Base-by-base conservation (phyloP, 1,140 invertebrate genomes). In the Drosophila parabipectinata region DNA sequence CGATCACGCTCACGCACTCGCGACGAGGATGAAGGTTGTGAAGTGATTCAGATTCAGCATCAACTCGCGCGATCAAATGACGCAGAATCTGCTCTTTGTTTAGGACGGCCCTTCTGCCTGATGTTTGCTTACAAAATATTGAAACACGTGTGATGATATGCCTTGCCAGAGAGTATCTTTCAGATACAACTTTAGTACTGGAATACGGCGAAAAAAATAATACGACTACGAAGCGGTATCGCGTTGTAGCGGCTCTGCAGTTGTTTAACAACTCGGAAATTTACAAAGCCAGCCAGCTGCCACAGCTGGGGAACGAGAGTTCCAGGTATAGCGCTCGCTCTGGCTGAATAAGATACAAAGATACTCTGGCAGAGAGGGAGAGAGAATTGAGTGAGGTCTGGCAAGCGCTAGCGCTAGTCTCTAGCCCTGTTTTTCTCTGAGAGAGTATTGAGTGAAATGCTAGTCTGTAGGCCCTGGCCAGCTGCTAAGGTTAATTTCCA, bases 211-310 rank as follows among this genome's bases (percentile, higher is more conserved):
- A 73, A 74, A 57, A 63, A 71, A 68, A 68, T 69, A 15, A 41
- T 14, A 72, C 32, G 26, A 34, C 60, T 34, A 66, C 68, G 64
- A 72, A 39, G 68, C 69, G 56, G 9, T 72, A 75, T 69, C 71
- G 61, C 72, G 71, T 75, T 76, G 71, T 72, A 64, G 83, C 82
- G 82, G 50, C 79, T 75, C 78, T 66, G 73, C 81, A 84, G 73
- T 84, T 79, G 41, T 79, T 85, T 64, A 63, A 84, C 39, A 58
- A 74, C 79, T 82, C 64, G 56, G 15, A 59, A 56, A 34, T 7
- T 9, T 9, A 50, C 32, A 50, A 39, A 48, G 41, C 41, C 37
- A 45, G 60, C 30, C 39, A 32, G 57, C 56, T 21, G 44, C 54
- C 62, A 67, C 68, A 81, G 58, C 68, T 76, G 34, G 21, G n/a